Conservation (phyloP, 2,888 invertebrate species). For the Ormia ochracea region DNA sequence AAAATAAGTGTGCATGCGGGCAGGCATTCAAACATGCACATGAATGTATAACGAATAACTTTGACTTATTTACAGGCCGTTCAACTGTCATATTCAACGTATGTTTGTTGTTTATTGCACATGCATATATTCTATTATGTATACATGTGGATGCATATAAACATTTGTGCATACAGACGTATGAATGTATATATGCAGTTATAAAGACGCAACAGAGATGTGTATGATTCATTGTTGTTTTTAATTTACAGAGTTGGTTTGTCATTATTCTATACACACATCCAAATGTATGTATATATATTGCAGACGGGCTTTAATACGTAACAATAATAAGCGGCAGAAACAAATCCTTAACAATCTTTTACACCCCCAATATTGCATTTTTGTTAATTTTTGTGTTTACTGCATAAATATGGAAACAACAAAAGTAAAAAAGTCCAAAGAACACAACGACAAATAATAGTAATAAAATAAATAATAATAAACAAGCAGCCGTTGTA, state of each 20-base stretch:
- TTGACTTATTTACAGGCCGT: constrained; percentile 77
- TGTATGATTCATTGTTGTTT: constrained; percentile 17
- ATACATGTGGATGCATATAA: too few species aligned
- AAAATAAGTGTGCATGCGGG: neutral
- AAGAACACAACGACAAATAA: constrained; percentile 19
- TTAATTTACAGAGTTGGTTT: constrained; percentile 27
- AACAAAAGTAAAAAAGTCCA: constrained; percentile 12
- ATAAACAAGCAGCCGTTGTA: neutral
- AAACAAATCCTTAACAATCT: neutral
- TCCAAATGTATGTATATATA: neutral
- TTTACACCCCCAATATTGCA: too few species aligned
- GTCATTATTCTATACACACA: neutral
- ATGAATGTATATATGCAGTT: constrained; percentile 46
- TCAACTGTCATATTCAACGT: constrained; percentile 70
- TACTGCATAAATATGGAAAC: neutral
- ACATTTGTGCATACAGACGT: too few species aligned
- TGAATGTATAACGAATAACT: constrained; percentile 67
- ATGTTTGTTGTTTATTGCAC: constrained; percentile 53
- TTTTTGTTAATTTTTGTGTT: too few species aligned
- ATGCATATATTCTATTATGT: too few species aligned
- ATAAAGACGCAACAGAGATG: constrained; percentile 31
- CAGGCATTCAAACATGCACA: neutral
- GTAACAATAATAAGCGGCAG: constrained; percentile 9
- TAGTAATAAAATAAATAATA: constrained; percentile 1
- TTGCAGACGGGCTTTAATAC: constrained; percentile 18